These are phyloP conservation scores for Pseudomugil gertrudae DNA, from an alignment of 2,797 vertebrate genomes.

Conservation along the genomic window DNA sequence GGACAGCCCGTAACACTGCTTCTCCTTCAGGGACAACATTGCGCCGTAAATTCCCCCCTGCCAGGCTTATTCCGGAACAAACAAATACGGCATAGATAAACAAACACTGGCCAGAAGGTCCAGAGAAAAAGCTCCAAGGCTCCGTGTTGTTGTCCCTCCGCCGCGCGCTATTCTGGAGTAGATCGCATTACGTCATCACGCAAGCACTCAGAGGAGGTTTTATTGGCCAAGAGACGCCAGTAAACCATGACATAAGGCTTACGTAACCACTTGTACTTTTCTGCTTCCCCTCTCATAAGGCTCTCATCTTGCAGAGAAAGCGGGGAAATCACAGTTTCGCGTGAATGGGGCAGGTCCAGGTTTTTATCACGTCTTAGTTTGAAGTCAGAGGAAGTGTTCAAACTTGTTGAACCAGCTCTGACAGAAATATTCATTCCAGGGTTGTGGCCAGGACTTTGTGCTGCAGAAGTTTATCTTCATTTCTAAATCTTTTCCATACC, in stretches of 20 bases:
- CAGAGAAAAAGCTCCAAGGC: slow-evolving; percentile 11
- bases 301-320: not conserved
- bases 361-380: not conserved
- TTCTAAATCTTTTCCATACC: no score
- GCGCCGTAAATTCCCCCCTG: slow-evolving; percentile 37
- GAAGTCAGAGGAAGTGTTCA: not conserved
- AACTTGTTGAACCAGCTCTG: not conserved
- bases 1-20: slow-evolving; percentile 88
- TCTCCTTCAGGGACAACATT: slow-evolving; percentile 89
- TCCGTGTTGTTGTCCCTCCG: slow-evolving; percentile 38
- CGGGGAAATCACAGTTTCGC: not conserved
- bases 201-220: slow-evolving; percentile 14
- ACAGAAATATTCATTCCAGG: not conserved
- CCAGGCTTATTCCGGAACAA: slow-evolving; percentile 6
- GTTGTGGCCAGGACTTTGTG: not conserved
- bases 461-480: not conserved
- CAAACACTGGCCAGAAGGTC: slow-evolving; percentile 22
- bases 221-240: slow-evolving; percentile 69
- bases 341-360: not conserved
- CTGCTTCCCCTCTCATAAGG: not conserved
- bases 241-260: slow-evolving; percentile 54
- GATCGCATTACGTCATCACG: slow-evolving; percentile 71
- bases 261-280: slow-evolving; percentile 51
- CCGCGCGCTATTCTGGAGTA: slow-evolving; percentile 71
- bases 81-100: slow-evolving; percentile 18